Base-by-base conservation (phyloP, 2,888 invertebrate species). In the Tenodera sinensis region DNA sequence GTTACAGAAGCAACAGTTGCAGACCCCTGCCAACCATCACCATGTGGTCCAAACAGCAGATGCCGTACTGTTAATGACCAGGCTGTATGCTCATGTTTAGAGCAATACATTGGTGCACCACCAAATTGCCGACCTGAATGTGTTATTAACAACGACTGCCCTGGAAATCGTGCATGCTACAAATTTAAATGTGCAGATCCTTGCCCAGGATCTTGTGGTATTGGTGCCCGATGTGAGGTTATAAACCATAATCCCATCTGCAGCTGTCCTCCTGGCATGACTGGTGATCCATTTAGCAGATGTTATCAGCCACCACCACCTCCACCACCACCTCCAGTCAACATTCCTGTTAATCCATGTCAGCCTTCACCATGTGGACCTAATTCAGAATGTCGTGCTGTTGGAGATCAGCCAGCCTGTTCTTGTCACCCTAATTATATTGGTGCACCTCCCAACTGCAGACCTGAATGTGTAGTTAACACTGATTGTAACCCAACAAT, bases 371-470 rank as follows among this genome's bases (percentile, higher is more conserved):
- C 97, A 6, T 95, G 95, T 90, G 92, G 92, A 34, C 92, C 92
- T 9, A 91, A 92, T 91, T 92, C 92, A 71, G 91, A 92, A 83
- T 93, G 93, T 89, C 91, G 92, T 28, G 92, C 91, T 84, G 90
- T 92, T 6, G 91, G 91, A 91, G 94, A 94, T 86, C 93, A 94
- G 90, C 95, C 96, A n/a, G 95, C 96, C 0, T 94, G 94, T 91
- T 92, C 93, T 3, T 94, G 94, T 91, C 91, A 92, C 42, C 91
- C 93, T 30, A 95, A 96, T 91, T 97, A 95, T 92, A 94, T 95
- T 54, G 97, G 97, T 89, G 93, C 94, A 88, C 96, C 97, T 42
- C 96, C 96, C 30, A 96, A 95, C 91, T 97, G 97, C 92, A 94
- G 96, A 90, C 97, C 97, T 25, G 96, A 97, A 93, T 97, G 94